These are phyloP conservation scores for Panulirus ornatus DNA, from an alignment of 1,140 invertebrate species.

Conservation along the genomic window DNA sequence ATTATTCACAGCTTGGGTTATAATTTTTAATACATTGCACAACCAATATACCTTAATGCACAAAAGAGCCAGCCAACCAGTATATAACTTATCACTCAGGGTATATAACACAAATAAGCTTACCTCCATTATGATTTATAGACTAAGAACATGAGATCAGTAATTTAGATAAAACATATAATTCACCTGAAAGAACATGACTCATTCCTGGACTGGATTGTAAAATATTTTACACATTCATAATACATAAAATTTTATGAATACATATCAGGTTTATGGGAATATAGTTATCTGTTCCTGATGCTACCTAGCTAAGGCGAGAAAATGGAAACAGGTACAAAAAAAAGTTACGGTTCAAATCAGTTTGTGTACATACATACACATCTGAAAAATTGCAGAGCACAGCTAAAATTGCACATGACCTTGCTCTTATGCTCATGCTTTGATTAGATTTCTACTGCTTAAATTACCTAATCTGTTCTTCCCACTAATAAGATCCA, in stretches of 20 bases:
- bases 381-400: too few species aligned
- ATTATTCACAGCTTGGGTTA: not conserved
- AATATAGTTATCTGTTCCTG: too few species aligned
- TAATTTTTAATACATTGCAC: conserved; percentile 1
- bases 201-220: not conserved
- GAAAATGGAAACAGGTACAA: too few species aligned
- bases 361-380: not conserved
- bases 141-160: conserved; percentile 17
- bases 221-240: not conserved
- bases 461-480: too few species aligned
- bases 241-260: not conserved
- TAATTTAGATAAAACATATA: not conserved
- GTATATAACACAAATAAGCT: too few species aligned
- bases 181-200: not conserved
- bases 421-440: too few species aligned
- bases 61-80: not conserved
- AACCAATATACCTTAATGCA: not conserved
- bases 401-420: too few species aligned
- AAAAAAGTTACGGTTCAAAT: not conserved
- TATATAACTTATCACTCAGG: not conserved
- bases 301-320: too few species aligned
- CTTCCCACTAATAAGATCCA: too few species aligned
- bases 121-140: too few species aligned
- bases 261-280: not conserved
- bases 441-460: too few species aligned